Conservation (phyloP, 2,888 invertebrate species). For the Aplocera efformata region DNA sequence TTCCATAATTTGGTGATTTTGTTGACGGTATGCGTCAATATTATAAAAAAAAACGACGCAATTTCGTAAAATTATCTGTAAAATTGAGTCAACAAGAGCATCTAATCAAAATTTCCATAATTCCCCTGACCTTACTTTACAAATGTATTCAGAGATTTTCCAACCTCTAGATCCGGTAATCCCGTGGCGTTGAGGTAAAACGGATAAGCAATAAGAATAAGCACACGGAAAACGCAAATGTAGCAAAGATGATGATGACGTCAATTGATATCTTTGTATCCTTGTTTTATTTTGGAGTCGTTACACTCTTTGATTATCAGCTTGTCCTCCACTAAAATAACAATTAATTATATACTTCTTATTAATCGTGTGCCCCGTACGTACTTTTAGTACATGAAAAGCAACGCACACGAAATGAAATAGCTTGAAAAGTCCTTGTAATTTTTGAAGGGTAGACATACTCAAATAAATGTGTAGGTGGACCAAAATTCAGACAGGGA, state of each 20-base stretch:
- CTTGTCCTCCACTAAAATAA: background rate
- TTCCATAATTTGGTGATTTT: too few species aligned
- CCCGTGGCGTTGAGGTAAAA: constrained; percentile 27
- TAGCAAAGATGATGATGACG: constrained; percentile 34
- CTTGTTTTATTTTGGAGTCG: constrained; percentile 34
- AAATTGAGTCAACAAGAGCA: too few species aligned
- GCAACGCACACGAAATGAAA: background rate
- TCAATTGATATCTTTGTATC: constrained; percentile 37
- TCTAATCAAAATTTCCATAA: too few species aligned
- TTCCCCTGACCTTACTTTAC: background rate
- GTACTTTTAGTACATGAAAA: too few species aligned
- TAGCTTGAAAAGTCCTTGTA: constrained; percentile 1
- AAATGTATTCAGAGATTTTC: constrained; percentile 22
- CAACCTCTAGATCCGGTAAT: constrained; percentile 30
- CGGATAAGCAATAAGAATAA: constrained; percentile 25
- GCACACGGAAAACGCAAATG: constrained; percentile 29
- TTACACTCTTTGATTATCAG: constrained; percentile 24
- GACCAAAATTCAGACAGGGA: constrained; percentile 14
- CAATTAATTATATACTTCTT: too few species aligned
- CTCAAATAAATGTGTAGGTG: constrained; percentile 11
- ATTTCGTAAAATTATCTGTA: too few species aligned
- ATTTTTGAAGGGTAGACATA: constrained; percentile 1
- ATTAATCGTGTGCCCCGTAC: too few species aligned
- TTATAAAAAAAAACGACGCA: too few species aligned
- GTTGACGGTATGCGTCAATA: too few species aligned